Conservation (phyloP, 2,888 invertebrate species). For the Zonitis immaculata region DNA sequence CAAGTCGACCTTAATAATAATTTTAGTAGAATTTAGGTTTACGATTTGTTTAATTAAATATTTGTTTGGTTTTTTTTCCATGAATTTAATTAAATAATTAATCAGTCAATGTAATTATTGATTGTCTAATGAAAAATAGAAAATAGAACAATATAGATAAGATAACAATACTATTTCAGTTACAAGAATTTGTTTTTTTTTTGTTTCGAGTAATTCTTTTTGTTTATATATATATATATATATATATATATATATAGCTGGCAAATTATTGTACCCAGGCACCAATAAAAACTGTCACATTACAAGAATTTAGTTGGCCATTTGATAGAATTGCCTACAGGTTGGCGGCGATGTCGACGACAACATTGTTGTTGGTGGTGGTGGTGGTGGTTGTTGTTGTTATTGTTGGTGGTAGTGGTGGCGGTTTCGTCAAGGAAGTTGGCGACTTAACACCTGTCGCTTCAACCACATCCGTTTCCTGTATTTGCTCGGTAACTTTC, state of each 20-base stretch:
- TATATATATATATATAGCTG: not conserved
- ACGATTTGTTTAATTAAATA: not conserved
- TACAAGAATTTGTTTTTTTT: too few species aligned
- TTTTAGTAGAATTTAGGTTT: not conserved
- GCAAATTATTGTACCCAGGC: not conserved
- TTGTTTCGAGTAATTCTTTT: too few species aligned
- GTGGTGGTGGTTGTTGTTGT: too few species aligned
- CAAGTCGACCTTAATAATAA: not conserved
- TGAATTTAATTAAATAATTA: not conserved
- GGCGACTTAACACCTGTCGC: constrained; percentile 45
- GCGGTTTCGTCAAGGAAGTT: constrained; percentile 35
- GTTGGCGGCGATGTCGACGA: not conserved
- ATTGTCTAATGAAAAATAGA: not conserved
- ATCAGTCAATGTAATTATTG: not conserved
- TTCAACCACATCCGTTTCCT: constrained; percentile 45
- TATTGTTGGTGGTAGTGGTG: too few species aligned
- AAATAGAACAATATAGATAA: not conserved
- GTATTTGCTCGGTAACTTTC: constrained; percentile 14
- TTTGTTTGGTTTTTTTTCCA: not conserved
- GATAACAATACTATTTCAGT: not conserved
- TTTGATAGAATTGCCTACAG: not conserved
- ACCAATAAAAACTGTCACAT: not conserved
- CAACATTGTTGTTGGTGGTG: not conserved
- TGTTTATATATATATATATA: too few species aligned
- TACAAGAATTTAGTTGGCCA: not conserved